phyloP scores from a whole-genome alignment of 2,797 vertebrate species.

The Capromys pilorides region DNA sequence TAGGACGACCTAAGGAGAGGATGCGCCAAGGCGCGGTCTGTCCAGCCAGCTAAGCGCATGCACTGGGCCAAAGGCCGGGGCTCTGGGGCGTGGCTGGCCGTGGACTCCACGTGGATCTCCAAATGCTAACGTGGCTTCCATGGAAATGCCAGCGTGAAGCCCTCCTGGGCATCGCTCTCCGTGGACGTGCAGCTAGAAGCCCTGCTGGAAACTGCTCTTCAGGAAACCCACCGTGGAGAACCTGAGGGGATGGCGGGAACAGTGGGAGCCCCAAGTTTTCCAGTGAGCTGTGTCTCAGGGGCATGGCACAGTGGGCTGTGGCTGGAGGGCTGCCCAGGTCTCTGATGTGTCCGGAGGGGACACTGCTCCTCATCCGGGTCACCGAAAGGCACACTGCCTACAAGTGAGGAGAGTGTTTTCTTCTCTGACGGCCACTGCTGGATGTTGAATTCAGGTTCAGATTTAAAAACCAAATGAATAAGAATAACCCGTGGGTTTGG shows the following conservation, averaged over 20 bases:
- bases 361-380: background rate
- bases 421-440: background rate
- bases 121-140: background rate
- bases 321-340: background rate
- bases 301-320: background rate
- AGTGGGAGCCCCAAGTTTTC: background rate
- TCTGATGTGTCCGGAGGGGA: background rate
- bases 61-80: background rate
- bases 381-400: background rate
- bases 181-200: background rate
- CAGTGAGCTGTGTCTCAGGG: background rate
- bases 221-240: background rate
- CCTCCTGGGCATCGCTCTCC: background rate
- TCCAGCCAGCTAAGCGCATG: background rate
- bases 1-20: background rate
- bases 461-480: background rate
- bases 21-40: background rate
- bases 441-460: background rate
- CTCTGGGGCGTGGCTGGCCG: background rate
- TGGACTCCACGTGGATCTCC: fast-evolving
- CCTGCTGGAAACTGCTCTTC: background rate
- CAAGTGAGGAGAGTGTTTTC: background rate
- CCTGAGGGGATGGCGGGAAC: background rate
- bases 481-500: background rate
- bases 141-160: background rate